Evolutionary conservation across 2,797 vertebrate genomes (phyloP), one percentile per base, ranked within the genome.

Genomic region (Anolis apletophallus): DNA sequence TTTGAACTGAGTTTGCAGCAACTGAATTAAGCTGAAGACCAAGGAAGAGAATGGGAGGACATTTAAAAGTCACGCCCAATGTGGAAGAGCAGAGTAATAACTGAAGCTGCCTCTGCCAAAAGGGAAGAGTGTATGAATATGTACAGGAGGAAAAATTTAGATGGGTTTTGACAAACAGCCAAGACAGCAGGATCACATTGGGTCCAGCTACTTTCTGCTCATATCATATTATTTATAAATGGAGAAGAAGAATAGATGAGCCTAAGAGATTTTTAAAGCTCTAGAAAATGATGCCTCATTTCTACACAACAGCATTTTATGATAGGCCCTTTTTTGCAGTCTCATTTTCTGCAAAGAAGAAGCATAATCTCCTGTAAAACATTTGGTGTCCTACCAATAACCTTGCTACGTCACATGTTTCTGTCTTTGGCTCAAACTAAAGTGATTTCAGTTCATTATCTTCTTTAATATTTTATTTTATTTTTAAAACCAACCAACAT

Each of bases 341-440:
- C 36, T 74, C 50, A 74, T 73, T 17, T 14, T 81, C 50, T 54
- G 83, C 29, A 79, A 84, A 81, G 89, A 89, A 59, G 36, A 40
- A 90, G 72, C 68, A 85, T 59, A 88, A 69, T 6, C 40, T 89
- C 83, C 61, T 88, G 85, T 74, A 55, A 73, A 46, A n/a, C 40
- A 80, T 21, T 90, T 76, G 52, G 83, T 84, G 10, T 64, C 92
- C 90, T 69, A 79, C 86, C 84, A 83, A 67, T 85, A 16, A 72
- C 34, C 89, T 79, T 85, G 78, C 72, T 85, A 85, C 87, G 85
- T 72, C 83, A 80, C 32, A 77, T 50, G 72, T 68, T 54, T 88
- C 82, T 89, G 82, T 72, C 76, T 85, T 84, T 61, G 77, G 83
- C 73, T 16, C 84, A n/a, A 26, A 72, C 69, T 72, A 36, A 72